These are phyloP conservation scores for Orthosia incerta DNA, from an alignment of 2,888 invertebrate species.

Conservation along the genomic window DNA sequence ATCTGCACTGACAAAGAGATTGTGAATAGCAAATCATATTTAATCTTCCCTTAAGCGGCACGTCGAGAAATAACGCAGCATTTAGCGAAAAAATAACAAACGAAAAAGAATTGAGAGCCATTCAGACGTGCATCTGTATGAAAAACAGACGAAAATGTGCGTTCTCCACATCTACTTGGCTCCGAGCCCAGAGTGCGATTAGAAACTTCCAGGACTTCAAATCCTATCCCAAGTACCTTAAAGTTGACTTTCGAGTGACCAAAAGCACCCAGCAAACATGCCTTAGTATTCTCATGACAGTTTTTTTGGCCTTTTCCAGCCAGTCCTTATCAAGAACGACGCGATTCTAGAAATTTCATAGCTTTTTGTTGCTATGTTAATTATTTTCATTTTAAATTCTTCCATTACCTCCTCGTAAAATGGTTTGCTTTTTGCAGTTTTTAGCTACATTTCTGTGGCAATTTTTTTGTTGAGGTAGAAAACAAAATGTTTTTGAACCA, in stretches of 20 bases:
- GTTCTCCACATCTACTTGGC: constrained; percentile 81
- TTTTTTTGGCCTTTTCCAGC: constrained; percentile 68
- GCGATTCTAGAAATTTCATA: constrained; percentile 65
- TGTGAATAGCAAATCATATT: constrained; percentile 36
- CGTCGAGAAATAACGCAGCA: constrained; percentile 25
- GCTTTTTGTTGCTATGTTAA: constrained; percentile 57
- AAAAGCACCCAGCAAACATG: constrained; percentile 29
- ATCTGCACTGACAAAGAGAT: background rate
- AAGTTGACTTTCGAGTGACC: constrained; percentile 43
- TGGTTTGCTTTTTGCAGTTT: constrained; percentile 28
- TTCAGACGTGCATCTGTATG: constrained; percentile 77
- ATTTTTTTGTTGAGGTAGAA: constrained; percentile 27
- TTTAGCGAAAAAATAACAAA: constrained; percentile 49
- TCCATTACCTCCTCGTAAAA: constrained; percentile 48
- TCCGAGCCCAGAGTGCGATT: constrained; percentile 67
- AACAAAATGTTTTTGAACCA: constrained; percentile 21
- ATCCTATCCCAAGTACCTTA: constrained; percentile 31
- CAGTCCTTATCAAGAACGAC: constrained; percentile 70
- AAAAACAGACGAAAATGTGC: constrained; percentile 82
- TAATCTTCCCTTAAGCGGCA: constrained; percentile 23
- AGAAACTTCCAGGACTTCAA: constrained; percentile 25
- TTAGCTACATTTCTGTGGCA: constrained; percentile 27
- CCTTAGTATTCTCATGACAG: constrained; percentile 47
- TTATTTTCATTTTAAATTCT: constrained; percentile 59
- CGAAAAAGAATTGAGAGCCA: constrained; percentile 67